Conservation (phyloP, 2,113 vertebrate genomes). For the Brienomyrus longianalis region DNA sequence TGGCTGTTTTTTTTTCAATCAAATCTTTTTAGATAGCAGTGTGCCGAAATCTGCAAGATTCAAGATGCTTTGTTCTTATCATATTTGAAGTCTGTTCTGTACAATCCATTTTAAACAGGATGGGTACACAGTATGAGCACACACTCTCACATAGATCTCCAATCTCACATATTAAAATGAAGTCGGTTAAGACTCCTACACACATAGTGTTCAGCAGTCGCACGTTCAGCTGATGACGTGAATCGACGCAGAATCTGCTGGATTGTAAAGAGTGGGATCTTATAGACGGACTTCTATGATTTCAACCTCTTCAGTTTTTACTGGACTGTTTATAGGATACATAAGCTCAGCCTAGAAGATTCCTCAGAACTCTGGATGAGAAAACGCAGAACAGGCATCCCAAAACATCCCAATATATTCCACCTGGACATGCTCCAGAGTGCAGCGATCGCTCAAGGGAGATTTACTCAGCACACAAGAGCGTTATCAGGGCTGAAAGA, state of each 20-base stretch:
- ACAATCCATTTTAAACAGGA: neutral
- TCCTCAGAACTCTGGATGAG: neutral
- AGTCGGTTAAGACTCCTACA: neutral
- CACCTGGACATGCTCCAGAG: neutral
- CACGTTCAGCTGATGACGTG: neutral
- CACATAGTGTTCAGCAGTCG: neutral
- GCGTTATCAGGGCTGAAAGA: neutral
- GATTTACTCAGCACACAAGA: neutral
- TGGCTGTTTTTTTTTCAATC: neutral
- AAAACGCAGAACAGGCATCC: neutral
- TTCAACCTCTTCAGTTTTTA: neutral
- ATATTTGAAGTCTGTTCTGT: neutral
- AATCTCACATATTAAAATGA: neutral
- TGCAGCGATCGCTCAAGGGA: neutral
- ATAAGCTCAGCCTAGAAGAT: neutral
- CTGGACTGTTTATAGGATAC: neutral
- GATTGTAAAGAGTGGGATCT: neutral
- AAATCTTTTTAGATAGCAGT: neutral
- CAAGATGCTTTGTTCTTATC: neutral
- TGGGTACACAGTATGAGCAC: neutral
- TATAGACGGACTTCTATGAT: too few species aligned
- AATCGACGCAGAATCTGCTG: neutral
- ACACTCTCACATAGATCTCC: neutral
- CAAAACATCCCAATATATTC: neutral
- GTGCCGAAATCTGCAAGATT: neutral